These are phyloP conservation scores for Diplogasteroides magnus DNA, from an alignment of 1,140 invertebrate genomes.

Conservation along the genomic window DNA sequence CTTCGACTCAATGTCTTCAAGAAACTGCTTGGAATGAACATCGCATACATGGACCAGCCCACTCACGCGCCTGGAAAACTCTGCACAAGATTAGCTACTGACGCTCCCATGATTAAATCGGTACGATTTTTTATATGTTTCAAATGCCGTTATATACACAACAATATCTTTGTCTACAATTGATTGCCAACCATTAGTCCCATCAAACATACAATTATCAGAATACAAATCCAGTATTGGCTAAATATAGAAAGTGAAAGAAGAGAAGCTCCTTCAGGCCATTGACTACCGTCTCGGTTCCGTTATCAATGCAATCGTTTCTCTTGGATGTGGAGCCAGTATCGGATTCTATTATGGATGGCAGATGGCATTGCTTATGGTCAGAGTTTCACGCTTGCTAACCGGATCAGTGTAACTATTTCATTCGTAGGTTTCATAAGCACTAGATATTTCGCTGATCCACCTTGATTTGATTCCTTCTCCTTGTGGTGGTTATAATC, in stretches of 20 bases:
- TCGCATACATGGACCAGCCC: constrained; percentile 60
- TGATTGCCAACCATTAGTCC: background rate
- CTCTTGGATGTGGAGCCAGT: constrained; percentile 47
- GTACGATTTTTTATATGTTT: constrained; percentile 37
- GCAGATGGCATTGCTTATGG: constrained; percentile 46
- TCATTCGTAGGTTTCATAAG: background rate
- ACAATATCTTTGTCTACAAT: constrained; percentile 3
- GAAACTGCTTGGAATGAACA: constrained; percentile 59
- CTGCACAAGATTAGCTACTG: constrained; percentile 58
- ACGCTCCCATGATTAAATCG: constrained; percentile 60
- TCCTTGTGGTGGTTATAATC: too few relatives aligned
- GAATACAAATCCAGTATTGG: background rate
- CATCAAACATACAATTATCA: too few relatives aligned
- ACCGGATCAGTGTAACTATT: background rate
- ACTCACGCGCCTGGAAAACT: constrained; percentile 59
- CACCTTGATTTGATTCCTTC: too few relatives aligned
- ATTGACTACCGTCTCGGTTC: constrained; percentile 55
- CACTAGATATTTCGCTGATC: too few relatives aligned
- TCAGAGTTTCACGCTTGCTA: constrained; percentile 33
- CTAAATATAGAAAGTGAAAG: background rate
- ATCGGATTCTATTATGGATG: constrained; percentile 55
- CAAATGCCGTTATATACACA: too few relatives aligned
- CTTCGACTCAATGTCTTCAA: constrained; percentile 56
- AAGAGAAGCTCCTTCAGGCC: constrained; percentile 46
- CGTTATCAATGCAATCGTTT: constrained; percentile 54